Base-by-base conservation (phyloP, 2,113 vertebrate genomes). In the Petrocephalus zakoni region DNA sequence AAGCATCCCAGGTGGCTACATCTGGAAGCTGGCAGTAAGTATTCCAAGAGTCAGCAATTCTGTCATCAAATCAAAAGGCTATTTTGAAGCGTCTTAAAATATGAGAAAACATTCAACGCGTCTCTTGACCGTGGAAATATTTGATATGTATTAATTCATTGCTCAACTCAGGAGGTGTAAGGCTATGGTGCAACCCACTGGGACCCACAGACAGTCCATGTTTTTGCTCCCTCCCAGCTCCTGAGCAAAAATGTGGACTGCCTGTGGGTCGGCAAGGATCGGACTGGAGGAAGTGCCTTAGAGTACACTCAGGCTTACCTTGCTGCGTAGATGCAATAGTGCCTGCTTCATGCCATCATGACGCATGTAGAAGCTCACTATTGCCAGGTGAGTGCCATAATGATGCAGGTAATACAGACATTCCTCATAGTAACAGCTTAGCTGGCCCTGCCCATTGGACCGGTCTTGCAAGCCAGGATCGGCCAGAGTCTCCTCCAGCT, bases 351-450 rank as follows among this genome's bases (percentile, higher is more conserved):
- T 94, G 90, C 96, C 96, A 92, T 96, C 96, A 7, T 97, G 98
- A 17, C 96, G 96, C 96, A 99, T 93, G 78, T 98, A 97, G 94
- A 99, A 99, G 94, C 96, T 95, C 93, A 98, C 94, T 89, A 98
- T 95, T 0, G 96, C 97, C 92, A 99, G 94, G 92, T 98, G 96
- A 86, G 98, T 98, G 89, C 97, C 95, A 0, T 99, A 99, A 21
- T 92, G 94, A 88, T 97, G 96, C 89, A 99, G 94, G 92, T 99
- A 99, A 93, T 97, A 97, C 87, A 99, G 96, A 89, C 97, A 97
- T 93, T 99, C 98, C 89, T 97, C 97, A 90, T 97, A 96, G 92
- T 96, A 95, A 89, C 86, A 92, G 89, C 95, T 95, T 91, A 94
- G 94, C 89, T 94, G 95, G 53, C 93, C 91, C 89, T 90, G 96